Conservation (phyloP, 2,888 invertebrate genomes). For the Ischnus inquisitorius region DNA sequence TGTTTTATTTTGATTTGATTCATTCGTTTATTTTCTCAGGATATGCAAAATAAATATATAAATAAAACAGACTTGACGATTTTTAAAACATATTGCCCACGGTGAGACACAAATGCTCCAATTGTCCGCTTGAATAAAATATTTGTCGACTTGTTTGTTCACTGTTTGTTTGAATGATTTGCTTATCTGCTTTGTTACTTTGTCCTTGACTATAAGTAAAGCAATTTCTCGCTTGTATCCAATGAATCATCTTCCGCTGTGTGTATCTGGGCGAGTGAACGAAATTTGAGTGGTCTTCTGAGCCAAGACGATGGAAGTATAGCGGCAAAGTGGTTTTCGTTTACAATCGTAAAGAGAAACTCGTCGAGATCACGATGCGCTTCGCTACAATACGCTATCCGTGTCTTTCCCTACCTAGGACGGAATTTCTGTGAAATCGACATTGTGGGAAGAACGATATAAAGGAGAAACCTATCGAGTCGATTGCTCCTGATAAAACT, state of each 20-base stretch:
- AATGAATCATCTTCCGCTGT: background rate
- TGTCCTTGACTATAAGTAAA: background rate
- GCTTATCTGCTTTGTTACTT: background rate
- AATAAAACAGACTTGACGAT: no score
- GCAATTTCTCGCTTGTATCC: background rate
- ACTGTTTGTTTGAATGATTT: background rate
- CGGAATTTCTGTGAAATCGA: conserved; percentile 6
- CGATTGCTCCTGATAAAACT: conserved; percentile 34
- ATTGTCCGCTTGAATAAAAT: no score
- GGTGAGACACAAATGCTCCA: no score
- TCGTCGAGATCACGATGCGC: conserved; percentile 6
- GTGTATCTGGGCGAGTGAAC: background rate
- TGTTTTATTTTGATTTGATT: no score
- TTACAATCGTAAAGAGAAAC: conserved; percentile 29
- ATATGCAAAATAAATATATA: no score
- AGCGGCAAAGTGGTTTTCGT: conserved; percentile 18
- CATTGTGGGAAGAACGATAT: background rate
- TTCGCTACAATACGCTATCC: background rate
- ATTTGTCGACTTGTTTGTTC: background rate
- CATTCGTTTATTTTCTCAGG: background rate
- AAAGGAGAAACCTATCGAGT: conserved; percentile 22
- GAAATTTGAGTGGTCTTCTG: background rate
- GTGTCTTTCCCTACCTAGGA: background rate
- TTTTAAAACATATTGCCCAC: no score
- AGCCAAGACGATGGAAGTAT: background rate